Conservation (phyloP, 2,888 invertebrate species). For the Drosophila histrio region DNA sequence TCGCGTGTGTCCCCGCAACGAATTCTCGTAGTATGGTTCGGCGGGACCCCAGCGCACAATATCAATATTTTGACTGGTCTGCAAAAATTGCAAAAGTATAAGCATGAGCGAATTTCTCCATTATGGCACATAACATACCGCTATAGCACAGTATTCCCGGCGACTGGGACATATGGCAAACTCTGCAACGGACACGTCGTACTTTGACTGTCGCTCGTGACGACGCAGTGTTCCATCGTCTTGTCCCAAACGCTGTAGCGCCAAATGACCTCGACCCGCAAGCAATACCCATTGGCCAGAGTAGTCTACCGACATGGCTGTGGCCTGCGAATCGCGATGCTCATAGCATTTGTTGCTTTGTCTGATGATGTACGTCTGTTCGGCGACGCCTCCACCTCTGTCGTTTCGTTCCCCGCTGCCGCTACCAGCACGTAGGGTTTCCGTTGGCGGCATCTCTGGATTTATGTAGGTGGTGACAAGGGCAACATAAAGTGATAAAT, state of each 20-base stretch:
- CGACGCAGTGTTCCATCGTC: conserved; percentile 87
- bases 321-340: conserved; percentile 94
- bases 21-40: conserved; percentile 89
- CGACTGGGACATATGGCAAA: conserved; percentile 94
- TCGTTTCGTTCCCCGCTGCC: conserved; percentile 44
- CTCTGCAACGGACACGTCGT: conserved; percentile 96
- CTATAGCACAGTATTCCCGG: conserved; percentile 93
- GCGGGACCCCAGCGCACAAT: conserved; percentile 91
- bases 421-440: conserved; percentile 66
- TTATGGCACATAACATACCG: conserved; percentile 86
- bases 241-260: conserved; percentile 87
- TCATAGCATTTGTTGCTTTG: conserved; percentile 85
- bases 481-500: conserved; percentile 36
- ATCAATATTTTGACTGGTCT: conserved; percentile 95
- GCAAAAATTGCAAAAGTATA: conserved; percentile 21
- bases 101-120: not conserved
- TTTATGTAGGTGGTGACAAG: conserved; percentile 1
- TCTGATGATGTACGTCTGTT: conserved; percentile 77
- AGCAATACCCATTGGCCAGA: conserved; percentile 93
- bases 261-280: conserved; percentile 92
- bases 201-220: conserved; percentile 94
- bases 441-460: conserved; percentile 72
- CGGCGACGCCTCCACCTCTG: conserved; percentile 39
- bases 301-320: conserved; percentile 92
- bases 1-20: conserved; percentile 92